Evolutionary conservation across 2,888 invertebrate species (phyloP), one percentile per base, ranked within the genome.

Genomic region (Melanophora roralis): DNA sequence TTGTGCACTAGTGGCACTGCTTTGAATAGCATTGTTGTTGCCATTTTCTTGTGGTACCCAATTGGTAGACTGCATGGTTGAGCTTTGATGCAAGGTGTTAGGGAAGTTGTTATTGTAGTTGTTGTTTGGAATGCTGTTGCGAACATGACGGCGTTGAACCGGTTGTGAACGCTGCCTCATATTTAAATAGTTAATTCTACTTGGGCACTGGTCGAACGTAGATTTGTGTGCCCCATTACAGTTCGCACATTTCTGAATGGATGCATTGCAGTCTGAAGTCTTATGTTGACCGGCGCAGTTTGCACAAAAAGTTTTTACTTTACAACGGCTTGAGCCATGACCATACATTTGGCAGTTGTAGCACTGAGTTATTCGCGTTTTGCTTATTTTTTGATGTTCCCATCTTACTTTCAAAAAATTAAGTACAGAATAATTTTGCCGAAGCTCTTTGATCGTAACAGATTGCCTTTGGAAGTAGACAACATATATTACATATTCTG

Each of bases 51-150:
- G 16, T 5, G 59, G 1, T 34, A 23, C n/a, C 59, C 59, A 60
- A 2, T 16, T 32, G n/a, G 27, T 21, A 5, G 43, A 43, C 4
- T 23, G 59, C 1, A 1, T 60, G 11, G 1, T 43, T 5, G 65
- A 1, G 21, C n/a, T 21, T 60, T 71, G 71, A 5, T 23, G 40
- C 1, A 62, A 32, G 14, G 71, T 53, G 40, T 62, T 71, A 27
- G 71, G 60, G 43, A 49, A 71, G 11, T 43, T 71, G 32, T 6
- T 38, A 51, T 71, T 60, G 19, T 53, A 53, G 23, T 60, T 65
- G 23, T 2, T n/a, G n/a, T 65, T 49, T 49, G 23, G 23, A 0
- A 21, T 23, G 23, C 23, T 59, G 21, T 27, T 57, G 12, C 16
- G 2, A 2, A 36, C 14, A n/a, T n/a, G 38, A 9, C 36, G 27